Evolutionary conservation across 2,888 invertebrate genomes (phyloP).

Genomic region (Alloplasta piceator): DNA sequence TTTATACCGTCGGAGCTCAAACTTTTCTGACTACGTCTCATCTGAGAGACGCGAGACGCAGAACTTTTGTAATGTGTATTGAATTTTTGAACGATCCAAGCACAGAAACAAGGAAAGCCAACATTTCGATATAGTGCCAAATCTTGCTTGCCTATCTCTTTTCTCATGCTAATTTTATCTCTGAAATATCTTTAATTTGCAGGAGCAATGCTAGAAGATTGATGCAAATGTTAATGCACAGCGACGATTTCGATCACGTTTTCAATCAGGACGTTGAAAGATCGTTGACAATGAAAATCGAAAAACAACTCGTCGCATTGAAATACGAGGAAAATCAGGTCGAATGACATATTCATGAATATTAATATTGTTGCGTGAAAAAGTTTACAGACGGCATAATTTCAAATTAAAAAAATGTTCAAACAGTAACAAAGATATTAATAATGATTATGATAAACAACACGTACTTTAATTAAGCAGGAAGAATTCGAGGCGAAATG

Average conservation of each 20-base stretch:
- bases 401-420: too few relatives aligned
- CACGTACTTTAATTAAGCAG: too few relatives aligned
- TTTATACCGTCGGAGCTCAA: constrained; percentile 62
- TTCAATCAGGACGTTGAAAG: constrained; percentile 68
- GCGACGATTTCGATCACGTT: constrained; percentile 66
- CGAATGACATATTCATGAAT: not conserved
- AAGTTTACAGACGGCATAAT: too few relatives aligned
- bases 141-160: too few relatives aligned
- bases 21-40: constrained; percentile 58
- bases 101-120: constrained; percentile 68
- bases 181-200: constrained; percentile 13
- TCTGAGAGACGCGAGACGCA: constrained; percentile 64
- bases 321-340: constrained; percentile 58
- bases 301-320: constrained; percentile 69
- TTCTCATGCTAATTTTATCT: too few relatives aligned
- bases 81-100: constrained; percentile 69
- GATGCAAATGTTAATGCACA: constrained; percentile 66
- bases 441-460: too few relatives aligned
- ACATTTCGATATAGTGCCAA: too few relatives aligned
- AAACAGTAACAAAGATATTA: too few relatives aligned
- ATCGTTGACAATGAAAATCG: constrained; percentile 65
- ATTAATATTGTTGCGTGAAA: not conserved
- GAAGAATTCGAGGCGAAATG: too few relatives aligned
- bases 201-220: constrained; percentile 68
- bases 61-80: constrained; percentile 64